Evolutionary conservation across 1,140 invertebrate species (phyloP).

Genomic region (Heliothis virescens): DNA sequence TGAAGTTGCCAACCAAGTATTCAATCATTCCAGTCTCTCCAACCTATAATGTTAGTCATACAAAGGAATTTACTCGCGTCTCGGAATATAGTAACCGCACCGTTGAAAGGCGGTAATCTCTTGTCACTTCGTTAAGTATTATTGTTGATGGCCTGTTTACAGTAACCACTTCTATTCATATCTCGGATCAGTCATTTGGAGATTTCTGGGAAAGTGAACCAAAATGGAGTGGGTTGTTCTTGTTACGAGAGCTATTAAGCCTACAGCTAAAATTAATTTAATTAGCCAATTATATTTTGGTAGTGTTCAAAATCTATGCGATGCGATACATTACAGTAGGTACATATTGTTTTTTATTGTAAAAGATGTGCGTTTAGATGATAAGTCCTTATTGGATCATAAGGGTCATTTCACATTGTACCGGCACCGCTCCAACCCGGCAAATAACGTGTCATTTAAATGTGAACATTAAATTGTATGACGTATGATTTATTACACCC

Average conservation of each 20-base stretch:
- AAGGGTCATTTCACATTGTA: no score
- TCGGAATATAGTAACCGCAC: constrained; percentile 14
- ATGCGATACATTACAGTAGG: not conserved
- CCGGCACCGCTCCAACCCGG: no score
- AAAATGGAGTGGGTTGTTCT: not conserved
- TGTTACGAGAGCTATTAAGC: not conserved
- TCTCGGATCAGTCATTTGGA: not conserved
- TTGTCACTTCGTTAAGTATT: constrained; percentile 52
- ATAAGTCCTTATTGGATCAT: not conserved
- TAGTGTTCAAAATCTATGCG: no score
- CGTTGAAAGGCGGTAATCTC: constrained; percentile 28
- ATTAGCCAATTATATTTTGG: not conserved
- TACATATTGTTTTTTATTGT: not conserved
- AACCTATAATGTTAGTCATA: not conserved
- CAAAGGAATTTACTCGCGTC: constrained; percentile 25
- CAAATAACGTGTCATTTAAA: no score
- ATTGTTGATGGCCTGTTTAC: constrained; percentile 37
- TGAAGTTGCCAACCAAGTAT: not conserved
- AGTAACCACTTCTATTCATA: not conserved
- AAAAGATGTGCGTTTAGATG: constrained; percentile 6
- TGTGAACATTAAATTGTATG: no score
- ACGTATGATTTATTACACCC: no score
- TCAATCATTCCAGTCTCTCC: not conserved
- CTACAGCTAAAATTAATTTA: not conserved
- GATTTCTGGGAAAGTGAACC: no score